Evolutionary conservation across 2,113 vertebrate genomes (phyloP).

Genomic region (Nibea albiflora): DNA sequence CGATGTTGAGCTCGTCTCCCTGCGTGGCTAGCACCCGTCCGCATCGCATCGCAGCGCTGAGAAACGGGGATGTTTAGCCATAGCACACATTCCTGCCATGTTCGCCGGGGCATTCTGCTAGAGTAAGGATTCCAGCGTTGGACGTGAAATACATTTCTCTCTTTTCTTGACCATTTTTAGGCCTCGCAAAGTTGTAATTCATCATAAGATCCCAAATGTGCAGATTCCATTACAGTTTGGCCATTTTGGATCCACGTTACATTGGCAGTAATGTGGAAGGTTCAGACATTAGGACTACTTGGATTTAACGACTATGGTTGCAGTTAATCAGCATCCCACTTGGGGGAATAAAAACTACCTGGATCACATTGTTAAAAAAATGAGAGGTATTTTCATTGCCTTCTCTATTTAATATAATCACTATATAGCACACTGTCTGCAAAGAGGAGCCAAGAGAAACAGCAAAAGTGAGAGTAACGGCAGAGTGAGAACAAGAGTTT

Average conservation of each 20-base stretch:
- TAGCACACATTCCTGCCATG: constrained; percentile 77
- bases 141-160: constrained; percentile 29
- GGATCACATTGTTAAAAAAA: not conserved
- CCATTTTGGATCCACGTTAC: constrained; percentile 2
- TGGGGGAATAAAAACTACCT: not conserved
- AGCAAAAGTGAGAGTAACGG: constrained; percentile 16
- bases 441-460: constrained; percentile 38
- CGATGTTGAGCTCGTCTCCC: constrained; percentile 59
- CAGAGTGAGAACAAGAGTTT: constrained; percentile 41
- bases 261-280: not conserved
- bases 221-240: constrained; percentile 19
- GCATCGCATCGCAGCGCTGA: constrained; percentile 48
- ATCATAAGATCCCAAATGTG: not conserved
- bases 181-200: constrained; percentile 22
- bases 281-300: not conserved
- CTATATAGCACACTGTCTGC: not conserved
- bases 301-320: not conserved
- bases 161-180: constrained; percentile 55
- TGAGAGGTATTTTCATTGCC: constrained; percentile 15
- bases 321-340: not conserved
- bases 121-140: constrained; percentile 60
- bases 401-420: constrained; percentile 26
- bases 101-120: constrained; percentile 52
- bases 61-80: constrained; percentile 77
- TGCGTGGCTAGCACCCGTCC: constrained; percentile 51